Evolutionary conservation across 2,888 invertebrate species (phyloP), one percentile per base, ranked within the genome.

Genomic region (Acronicta psi): DNA sequence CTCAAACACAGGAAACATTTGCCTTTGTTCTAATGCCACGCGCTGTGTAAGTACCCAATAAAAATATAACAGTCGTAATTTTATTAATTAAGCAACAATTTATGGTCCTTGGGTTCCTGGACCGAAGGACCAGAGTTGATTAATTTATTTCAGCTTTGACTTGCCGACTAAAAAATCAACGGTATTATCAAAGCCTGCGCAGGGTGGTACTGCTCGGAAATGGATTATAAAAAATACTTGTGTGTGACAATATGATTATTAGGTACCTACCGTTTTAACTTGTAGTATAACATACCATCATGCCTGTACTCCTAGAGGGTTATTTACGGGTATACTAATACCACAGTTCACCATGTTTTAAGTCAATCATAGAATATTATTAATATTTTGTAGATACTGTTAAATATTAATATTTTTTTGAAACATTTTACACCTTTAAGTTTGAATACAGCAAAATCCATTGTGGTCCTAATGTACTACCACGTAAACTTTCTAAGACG

Each of bases 1-100:
- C 73, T 75, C 72, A 77, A 82, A 82, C 83, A 82, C 87, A 87
- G 89, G 90, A 90, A 89, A 81, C 83, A 78, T 83, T 88, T 80
- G 81, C 81, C 81, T 84, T 85, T 86, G 85, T 87, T 85, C 77
- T 83, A 84, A 83, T 83, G 82, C 83, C 85, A 87, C 85, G 83
- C 77, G 69, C 61, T 77, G 70, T 62, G 64, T 75, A 76, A 81
- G 74, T 77, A 71, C 69, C 59, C 59, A 69, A 77, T 77, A 81
- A 74, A 77, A 74, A 55, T 47, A 58, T 61, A 57, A 60, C 42
- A 64, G 53, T 77, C 64, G 46, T 73, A 64, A 64, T 64, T 38
- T 45, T 65, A 46, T 50, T 68, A 70, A 68, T 70, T 73, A 60
- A 45, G 29, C 34, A 38, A 52, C 59, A 58, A 65, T 59, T 34